Evolutionary conservation across 2,797 vertebrate species (phyloP).

Genomic region (Acrossocheilus wenchowensis): DNA sequence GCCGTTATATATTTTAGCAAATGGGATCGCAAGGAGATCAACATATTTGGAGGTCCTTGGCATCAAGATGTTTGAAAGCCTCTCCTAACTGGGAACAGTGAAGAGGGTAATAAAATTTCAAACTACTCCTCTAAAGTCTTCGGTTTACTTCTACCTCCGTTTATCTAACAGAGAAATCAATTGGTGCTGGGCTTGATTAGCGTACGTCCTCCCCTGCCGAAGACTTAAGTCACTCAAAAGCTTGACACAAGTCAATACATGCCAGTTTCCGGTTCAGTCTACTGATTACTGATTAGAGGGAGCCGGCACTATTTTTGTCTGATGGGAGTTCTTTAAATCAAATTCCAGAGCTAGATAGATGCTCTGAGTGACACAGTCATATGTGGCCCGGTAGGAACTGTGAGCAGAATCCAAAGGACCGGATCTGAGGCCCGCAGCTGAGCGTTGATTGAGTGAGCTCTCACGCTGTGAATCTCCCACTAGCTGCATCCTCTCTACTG

Average conservation of each 20-base stretch:
- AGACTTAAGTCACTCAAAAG: constrained; percentile 38
- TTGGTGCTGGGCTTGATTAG: constrained; percentile 27
- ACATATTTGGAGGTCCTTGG: background rate
- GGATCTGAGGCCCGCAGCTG: constrained; percentile 42
- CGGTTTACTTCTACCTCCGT: background rate
- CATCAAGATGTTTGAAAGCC: background rate
- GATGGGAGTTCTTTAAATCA: constrained; percentile 33
- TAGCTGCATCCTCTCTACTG: constrained; percentile 60
- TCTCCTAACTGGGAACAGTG: background rate
- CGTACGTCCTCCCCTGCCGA: constrained; percentile 3
- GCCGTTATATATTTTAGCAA: background rate
- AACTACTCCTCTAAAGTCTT: constrained; percentile 1
- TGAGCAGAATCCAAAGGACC: constrained; percentile 52
- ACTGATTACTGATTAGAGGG: constrained; percentile 48
- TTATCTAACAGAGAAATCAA: constrained; percentile 25
- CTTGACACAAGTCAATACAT: constrained; percentile 32
- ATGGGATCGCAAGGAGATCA: background rate
- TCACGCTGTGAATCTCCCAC: constrained; percentile 47
- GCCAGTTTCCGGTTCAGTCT: constrained; percentile 26
- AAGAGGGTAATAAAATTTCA: background rate
- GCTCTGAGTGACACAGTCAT: constrained; percentile 30
- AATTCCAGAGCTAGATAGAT: constrained; percentile 46
- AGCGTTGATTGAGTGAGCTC: constrained; percentile 57
- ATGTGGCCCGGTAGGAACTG: constrained; percentile 28
- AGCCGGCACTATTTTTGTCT: constrained; percentile 27